phyloP scores from a whole-genome alignment of 2,888 invertebrate genomes.

The Nasonovia ribisnigri region DNA sequence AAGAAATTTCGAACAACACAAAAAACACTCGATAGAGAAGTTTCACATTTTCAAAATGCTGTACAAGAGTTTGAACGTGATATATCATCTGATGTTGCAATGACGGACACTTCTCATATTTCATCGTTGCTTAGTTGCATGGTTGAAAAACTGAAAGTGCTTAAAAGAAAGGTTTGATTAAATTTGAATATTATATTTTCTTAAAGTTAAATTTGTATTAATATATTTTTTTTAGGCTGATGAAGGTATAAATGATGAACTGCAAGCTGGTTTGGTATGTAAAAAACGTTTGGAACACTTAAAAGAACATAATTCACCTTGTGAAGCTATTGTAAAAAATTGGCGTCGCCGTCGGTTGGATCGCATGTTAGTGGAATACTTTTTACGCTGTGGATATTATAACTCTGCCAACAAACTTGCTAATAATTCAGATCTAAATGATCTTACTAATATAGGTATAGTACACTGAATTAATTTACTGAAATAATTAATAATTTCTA shows the following conservation, averaged over 20 bases:
- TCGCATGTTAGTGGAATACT: slow-evolving; percentile 96
- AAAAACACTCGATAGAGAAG: slow-evolving; percentile 92
- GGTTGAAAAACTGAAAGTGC: slow-evolving; percentile 87
- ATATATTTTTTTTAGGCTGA: slow-evolving; percentile 75
- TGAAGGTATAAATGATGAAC: slow-evolving; percentile 92
- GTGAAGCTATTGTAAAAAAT: slow-evolving; percentile 75
- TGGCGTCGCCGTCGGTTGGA: slow-evolving; percentile 92
- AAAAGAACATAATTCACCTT: slow-evolving; percentile 77
- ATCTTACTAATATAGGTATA: slow-evolving; percentile 90
- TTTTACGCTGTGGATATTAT: slow-evolving; percentile 94
- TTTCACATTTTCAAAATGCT: slow-evolving; percentile 86
- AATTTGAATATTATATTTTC: neutral
- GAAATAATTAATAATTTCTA: neutral
- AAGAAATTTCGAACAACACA: slow-evolving; percentile 97
- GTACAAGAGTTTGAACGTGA: slow-evolving; percentile 85
- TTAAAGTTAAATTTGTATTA: slow-evolving; percentile 24
- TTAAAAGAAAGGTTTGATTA: slow-evolving; percentile 84
- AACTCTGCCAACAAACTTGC: slow-evolving; percentile 92
- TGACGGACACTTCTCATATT: slow-evolving; percentile 78
- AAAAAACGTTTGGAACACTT: slow-evolving; percentile 93
- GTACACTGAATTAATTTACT: neutral
- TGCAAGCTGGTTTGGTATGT: slow-evolving; percentile 90
- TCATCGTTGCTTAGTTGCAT: slow-evolving; percentile 87
- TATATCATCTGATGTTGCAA: slow-evolving; percentile 74
- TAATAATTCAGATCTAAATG: slow-evolving; percentile 82